Evolutionary conservation across 1,140 invertebrate species (phyloP), one percentile per base, ranked within the genome.

Genomic region (Ceratina australensis): DNA sequence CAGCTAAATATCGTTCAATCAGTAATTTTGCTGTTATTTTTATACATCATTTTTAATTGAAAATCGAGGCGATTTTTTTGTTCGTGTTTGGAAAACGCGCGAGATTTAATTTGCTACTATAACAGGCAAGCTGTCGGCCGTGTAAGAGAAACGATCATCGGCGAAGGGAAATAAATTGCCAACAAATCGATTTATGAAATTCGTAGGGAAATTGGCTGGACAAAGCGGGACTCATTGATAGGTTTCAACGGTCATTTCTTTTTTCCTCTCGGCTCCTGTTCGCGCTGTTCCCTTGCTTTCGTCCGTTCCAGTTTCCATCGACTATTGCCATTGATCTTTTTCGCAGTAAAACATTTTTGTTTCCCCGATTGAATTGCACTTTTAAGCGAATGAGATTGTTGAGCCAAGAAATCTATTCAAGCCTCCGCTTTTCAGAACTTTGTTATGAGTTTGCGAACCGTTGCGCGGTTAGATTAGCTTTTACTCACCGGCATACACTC

Each of bases 401-500:
- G 33, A 60, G 15, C 7, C 59, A 26, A 26, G 57, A 18, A 16
- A 54, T 54, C n/a, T 54, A 54, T n/a, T 54, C n/a, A 18, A 54
- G 16, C 16, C 16, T 54, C 52, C 7, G 15, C 52, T 42, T 42
- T 42, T 42, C 33, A 42, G 33, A 42, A 42, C 33, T 42, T 42
- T 42, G 16, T n/a, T 16, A 13, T n/a, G 7, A 28, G n/a, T 3
- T 16, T 24, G 3, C 61, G 12, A 7, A 8, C 18, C 20, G 4
- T 20, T 56, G 2, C 8, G 7, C 3, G 15, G 52, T 54, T 59
- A 59, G 63, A 63, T 22, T 57, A 74, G 15, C 1, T 5, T 79
- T 73, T 22, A 92, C 93, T 94, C 92, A 96, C 96, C 95, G 64
- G 95, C 94, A 86, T 95, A 97, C 72, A 95, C 95, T 88, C 95